Evolutionary conservation across 1,140 invertebrate species (phyloP), one percentile per base, ranked within the genome.

Genomic region (Mya arenaria): DNA sequence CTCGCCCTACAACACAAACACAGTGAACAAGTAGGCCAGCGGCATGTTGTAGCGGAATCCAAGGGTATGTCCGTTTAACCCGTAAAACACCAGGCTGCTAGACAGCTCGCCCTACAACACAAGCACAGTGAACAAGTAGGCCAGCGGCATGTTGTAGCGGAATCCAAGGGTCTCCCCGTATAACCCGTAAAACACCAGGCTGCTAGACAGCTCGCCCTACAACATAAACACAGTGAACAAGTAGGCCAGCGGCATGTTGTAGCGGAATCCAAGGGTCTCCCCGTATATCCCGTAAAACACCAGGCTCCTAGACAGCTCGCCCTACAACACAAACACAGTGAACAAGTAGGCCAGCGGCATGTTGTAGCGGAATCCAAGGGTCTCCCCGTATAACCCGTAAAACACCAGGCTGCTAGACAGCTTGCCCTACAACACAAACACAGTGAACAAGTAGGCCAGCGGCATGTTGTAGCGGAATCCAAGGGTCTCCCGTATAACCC

Each of bases 201-300:
- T 52, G 48, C 25, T 52, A n/a, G 48, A 52, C 48, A 52, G 25
- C 17, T 52, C 48, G 25, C 48, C 25, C 48, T 52, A 23, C 48
- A 52, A 52, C 19, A 52, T n/a, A 52, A 17, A 52, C 48, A n/a
- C n/a, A n/a, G 69, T 55, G 17, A 82, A 36, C 19, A 82, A 82
- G 58, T 73, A 82, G 2, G 79, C 69, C 28, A 82, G 25, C 3
- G 68, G 68, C n/a, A 82, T 25, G 25, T 82, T 63, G 41, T 82
- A 82, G 3, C 23, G 32, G 10, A 65, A 41, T 5, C n/a, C 17
- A 19, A 73, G 23, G 39, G 66, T 60, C 2, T 74, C 60, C 13
- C 41, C 52, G 39, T 82, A 82, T 32, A 74, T 28, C 30, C 69
- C 79, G 68, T 82, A 82, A 52, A 73, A 82, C 69, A 82, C 66